Conservation (phyloP, 2,797 vertebrate genomes). For the Protosalanx chinensis region DNA sequence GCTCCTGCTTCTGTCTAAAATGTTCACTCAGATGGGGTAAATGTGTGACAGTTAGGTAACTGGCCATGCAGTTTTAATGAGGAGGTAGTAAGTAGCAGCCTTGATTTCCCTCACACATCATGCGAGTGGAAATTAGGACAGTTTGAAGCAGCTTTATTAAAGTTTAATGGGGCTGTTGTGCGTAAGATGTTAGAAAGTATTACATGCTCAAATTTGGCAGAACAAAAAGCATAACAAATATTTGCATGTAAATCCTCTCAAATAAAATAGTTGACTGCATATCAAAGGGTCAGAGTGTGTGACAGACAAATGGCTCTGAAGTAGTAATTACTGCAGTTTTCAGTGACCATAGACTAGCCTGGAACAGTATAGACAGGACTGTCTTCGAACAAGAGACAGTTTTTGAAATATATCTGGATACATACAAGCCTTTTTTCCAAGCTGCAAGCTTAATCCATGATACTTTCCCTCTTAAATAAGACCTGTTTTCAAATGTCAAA, state of each 20-base stretch:
- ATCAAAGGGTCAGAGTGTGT: conserved; percentile 66
- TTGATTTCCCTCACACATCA: conserved; percentile 25
- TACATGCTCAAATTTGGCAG: conserved; percentile 28
- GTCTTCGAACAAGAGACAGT: conserved; percentile 49
- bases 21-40: conserved; percentile 21
- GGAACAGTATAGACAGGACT: conserved; percentile 14
- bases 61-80: conserved; percentile 23
- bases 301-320: conserved; percentile 80
- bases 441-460: neutral
- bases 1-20: conserved; percentile 38
- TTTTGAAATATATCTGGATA: conserved; percentile 20
- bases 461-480: neutral
- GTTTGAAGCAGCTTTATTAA: neutral
- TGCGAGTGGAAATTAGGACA: neutral
- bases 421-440: conserved; percentile 17
- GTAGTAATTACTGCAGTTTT: conserved; percentile 78
- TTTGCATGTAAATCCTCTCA: conserved; percentile 40
- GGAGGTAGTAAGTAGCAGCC: neutral
- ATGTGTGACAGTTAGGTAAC: conserved; percentile 9
- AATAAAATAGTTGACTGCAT: conserved; percentile 42
- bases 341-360: conserved; percentile 62
- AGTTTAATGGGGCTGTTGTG: conserved; percentile 22
- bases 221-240: conserved; percentile 49
- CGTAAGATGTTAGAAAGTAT: neutral
- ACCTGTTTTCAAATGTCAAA: neutral